A percentile compares a stretch with the other conserved stretches of the same genome.
Conservation (phyloP, 2,888 invertebrate species). For the Caenorhabditis panamensis region DNA sequence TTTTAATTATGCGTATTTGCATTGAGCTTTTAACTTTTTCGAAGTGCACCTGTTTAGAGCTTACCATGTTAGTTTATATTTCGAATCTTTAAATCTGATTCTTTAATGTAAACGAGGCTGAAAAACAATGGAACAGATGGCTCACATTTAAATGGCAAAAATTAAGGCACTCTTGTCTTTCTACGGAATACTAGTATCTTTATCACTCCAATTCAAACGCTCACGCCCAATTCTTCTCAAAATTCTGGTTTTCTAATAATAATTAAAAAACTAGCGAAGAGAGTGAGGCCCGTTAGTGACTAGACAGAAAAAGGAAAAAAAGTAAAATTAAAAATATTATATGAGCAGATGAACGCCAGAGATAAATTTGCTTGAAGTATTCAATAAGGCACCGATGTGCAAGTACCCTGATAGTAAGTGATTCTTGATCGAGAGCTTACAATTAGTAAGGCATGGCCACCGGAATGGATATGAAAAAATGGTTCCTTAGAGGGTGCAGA, state of each 20-base stretch:
- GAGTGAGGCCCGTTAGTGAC: too few relatives aligned
- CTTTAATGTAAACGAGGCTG: background rate
- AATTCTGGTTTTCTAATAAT: too few relatives aligned
- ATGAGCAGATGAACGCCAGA: too few relatives aligned
- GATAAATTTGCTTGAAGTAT: background rate
- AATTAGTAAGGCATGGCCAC: slow-evolving; percentile 26
- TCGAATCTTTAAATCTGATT: slow-evolving; percentile 6
- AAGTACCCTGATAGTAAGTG: slow-evolving; percentile 43
- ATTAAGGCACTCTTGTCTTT: too few relatives aligned
- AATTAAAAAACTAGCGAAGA: too few relatives aligned
- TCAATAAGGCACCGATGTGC: background rate
- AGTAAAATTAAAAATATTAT: too few relatives aligned
- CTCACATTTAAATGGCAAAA: too few relatives aligned
- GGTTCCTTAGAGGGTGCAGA: background rate
- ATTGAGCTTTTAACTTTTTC: background rate
- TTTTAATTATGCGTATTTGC: background rate
- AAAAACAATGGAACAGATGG: too few relatives aligned
- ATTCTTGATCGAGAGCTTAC: slow-evolving; percentile 3
- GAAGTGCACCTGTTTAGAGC: background rate
- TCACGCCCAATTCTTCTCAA: too few relatives aligned
- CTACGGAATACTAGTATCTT: too few relatives aligned
- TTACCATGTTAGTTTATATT: background rate
- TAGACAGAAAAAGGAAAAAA: too few relatives aligned
- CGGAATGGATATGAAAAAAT: slow-evolving; percentile 31
- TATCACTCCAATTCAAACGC: too few relatives aligned